Evolutionary conservation across 2,888 invertebrate genomes (phyloP).

Genomic region (Eugnorisma glareosa): DNA sequence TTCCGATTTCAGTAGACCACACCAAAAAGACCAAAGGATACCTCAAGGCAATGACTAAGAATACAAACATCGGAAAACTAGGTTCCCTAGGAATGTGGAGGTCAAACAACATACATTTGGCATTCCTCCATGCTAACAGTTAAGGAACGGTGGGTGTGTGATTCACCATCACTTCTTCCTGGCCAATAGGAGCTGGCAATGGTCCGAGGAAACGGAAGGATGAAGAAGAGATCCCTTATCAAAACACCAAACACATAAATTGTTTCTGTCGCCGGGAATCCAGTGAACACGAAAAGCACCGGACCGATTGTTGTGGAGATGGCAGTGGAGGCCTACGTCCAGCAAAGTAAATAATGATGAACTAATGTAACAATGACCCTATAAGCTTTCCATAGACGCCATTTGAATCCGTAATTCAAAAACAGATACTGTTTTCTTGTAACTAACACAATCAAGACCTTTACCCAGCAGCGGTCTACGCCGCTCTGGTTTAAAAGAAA

Average conservation of each 20-base stretch:
- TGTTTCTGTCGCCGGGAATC: not conserved
- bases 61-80: not conserved
- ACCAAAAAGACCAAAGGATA: not conserved
- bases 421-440: not conserved
- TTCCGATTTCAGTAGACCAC: not conserved
- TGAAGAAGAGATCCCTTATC: not conserved
- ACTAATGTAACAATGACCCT: not conserved
- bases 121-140: slow-evolving; percentile 27
- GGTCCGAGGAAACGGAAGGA: slow-evolving; percentile 28
- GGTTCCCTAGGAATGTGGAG: slow-evolving; percentile 1
- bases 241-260: not conserved
- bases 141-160: not conserved
- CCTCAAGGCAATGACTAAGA: not conserved
- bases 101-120: slow-evolving; percentile 26
- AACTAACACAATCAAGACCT: not conserved
- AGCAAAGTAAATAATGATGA: not conserved
- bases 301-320: not conserved
- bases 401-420: not conserved
- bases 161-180: slow-evolving; percentile 17
- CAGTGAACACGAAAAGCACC: too few relatives aligned
- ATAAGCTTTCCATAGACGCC: not conserved
- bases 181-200: slow-evolving; percentile 17
- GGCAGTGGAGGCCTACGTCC: not conserved
- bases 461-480: not conserved
- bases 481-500: not conserved